Conservation (phyloP, 2,113 vertebrate genomes). For the Mionectes macconnelli region DNA sequence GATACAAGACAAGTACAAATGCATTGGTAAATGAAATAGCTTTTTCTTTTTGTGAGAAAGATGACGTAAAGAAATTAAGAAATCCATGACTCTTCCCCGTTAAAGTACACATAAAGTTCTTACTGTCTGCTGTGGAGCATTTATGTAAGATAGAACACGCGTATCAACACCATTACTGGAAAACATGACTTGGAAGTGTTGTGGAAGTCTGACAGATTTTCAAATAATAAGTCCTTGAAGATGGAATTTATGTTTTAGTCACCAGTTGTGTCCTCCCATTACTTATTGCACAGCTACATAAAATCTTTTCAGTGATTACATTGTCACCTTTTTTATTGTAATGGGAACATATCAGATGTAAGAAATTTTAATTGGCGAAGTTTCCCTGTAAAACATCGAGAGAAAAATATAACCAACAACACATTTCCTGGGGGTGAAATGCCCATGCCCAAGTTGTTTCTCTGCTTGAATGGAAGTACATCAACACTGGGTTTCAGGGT, state of each 20-base stretch:
- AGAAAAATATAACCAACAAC: background rate
- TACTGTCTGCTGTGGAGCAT: background rate
- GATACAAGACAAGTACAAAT: slow-evolving; percentile 31
- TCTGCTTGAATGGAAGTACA: background rate
- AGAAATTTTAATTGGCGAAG: background rate
- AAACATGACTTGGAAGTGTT: background rate
- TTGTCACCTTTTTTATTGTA: background rate
- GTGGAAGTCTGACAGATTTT: background rate
- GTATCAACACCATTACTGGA: background rate
- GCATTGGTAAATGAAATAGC: background rate
- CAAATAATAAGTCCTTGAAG: background rate
- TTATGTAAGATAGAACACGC: background rate
- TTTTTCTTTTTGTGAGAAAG: background rate
- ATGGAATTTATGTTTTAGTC: background rate
- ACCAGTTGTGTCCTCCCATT: background rate
- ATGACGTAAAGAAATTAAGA: background rate
- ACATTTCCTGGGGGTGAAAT: background rate
- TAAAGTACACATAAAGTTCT: background rate
- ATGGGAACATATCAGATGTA: background rate
- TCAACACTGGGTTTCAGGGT: background rate
- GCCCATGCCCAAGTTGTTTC: background rate
- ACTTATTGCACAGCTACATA: background rate
- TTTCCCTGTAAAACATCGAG: background rate
- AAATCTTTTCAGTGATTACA: background rate
- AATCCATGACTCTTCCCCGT: background rate